A percentile compares a stretch with the other conserved stretches of the same genome.
Conservation (phyloP, 2,797 vertebrate species). For the Picus viridis region DNA sequence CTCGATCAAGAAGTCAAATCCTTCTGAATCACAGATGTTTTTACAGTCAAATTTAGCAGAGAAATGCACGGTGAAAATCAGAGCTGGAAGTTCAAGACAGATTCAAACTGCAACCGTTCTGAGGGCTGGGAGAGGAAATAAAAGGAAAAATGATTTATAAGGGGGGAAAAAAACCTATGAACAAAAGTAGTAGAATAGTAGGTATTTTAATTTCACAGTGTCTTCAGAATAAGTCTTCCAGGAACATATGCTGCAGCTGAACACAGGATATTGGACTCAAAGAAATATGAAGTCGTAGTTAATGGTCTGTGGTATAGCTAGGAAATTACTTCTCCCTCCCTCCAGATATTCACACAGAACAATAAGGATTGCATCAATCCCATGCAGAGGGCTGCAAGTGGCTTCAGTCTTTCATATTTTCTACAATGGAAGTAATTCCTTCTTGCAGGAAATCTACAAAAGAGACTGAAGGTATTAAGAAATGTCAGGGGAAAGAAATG, state of each 20-base stretch:
- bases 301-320: background rate
- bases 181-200: background rate
- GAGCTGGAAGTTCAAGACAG: background rate
- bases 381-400: background rate
- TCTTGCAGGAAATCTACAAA: background rate
- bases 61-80: background rate
- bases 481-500: background rate
- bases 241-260: background rate
- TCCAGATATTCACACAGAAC: background rate
- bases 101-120: background rate
- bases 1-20: background rate
- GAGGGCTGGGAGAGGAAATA: background rate
- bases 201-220: background rate
- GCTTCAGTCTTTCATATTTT: background rate
- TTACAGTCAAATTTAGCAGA: background rate
- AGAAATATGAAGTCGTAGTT: conserved; percentile 9
- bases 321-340: background rate
- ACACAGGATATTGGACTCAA: background rate
- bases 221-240: background rate
- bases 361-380: background rate
- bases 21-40: background rate
- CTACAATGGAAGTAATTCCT: background rate
- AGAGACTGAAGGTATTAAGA: background rate
- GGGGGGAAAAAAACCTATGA: background rate
- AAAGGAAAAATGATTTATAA: background rate